Base-by-base conservation (phyloP, 2,113 vertebrate genomes). In the Triplophysa dalaica region DNA sequence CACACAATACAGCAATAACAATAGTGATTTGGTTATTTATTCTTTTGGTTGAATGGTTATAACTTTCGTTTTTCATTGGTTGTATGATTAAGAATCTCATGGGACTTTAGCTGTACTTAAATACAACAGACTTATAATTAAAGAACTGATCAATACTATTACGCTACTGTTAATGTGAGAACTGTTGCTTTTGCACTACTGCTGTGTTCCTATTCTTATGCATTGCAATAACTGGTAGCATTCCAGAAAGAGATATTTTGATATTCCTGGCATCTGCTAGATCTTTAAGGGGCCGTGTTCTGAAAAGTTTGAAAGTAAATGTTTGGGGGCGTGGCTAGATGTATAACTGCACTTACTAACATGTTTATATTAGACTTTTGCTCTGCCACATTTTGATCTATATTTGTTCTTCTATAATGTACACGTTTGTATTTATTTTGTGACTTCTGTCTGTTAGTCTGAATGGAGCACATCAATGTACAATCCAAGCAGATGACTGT, bases 381-480 rank as follows among this genome's bases (percentile, higher is more conserved):
- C 33, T 33, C 33, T 33, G 33, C 4, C 33, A 45, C 11, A 45
- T 11, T 45, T 45, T 11, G 43, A 45, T 45, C 4, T 14, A 50
- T 50, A 52, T 5, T 52, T 3, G 4, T 17, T 16, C 4, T 52
- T 6, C 16, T 21, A 38, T 17, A 21, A 19, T 38, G 19, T 33
- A 56, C 52, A 29, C 50, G 12, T 72, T 72, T 56, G 50, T 72
- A 72, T 72, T 11, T 38, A 8, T 56, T 58, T 66, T 70, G 52
- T 45, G 17, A 43, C 50, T 52, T 52, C 13, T 52, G 50, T 52
- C 16, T 52, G 50, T 12, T 54, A 11, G n/a, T 73, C 13, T 73
- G 38, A 21, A 56, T 38, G 48, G 19, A 14, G 16, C n/a, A 24
- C 24, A 56, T 33, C 70, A 73, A 26, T 73, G 52, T 72, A 33